Evolutionary conservation across 2,888 invertebrate species (phyloP).

Genomic region (Drosophila neoperkinsi): DNA sequence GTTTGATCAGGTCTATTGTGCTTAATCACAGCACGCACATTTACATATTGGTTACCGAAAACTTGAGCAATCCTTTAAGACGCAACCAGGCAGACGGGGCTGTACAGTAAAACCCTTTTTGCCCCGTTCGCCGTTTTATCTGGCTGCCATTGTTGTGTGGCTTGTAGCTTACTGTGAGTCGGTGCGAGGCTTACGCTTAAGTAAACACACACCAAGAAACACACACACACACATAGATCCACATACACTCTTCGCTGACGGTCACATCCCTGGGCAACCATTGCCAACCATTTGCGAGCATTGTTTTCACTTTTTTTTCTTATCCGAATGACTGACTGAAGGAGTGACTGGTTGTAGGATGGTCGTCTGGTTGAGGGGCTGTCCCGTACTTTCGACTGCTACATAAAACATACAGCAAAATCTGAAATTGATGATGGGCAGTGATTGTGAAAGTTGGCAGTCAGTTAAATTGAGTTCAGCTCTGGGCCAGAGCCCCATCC

Average conservation of each 20-base stretch:
- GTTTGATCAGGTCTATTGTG: constrained; percentile 61
- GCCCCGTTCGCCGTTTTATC: constrained; percentile 44
- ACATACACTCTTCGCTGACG: constrained; percentile 32
- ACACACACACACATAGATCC: constrained; percentile 20
- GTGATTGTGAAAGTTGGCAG: constrained; percentile 80
- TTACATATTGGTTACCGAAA: constrained; percentile 80
- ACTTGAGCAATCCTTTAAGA: constrained; percentile 81
- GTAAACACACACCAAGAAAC: constrained; percentile 72
- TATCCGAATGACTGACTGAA: constrained; percentile 24
- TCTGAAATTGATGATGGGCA: constrained; percentile 81
- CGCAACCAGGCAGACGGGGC: constrained; percentile 33
- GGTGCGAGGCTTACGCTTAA: constrained; percentile 72
- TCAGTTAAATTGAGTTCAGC: constrained; percentile 79
- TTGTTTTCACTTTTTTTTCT: constrained; percentile 75
- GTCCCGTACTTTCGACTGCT: constrained; percentile 49
- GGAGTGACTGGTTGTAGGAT: constrained; percentile 28
- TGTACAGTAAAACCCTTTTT: constrained; percentile 56
- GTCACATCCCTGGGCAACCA: constrained; percentile 63
- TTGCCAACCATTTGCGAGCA: constrained; percentile 69
- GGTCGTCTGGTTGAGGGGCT: constrained; percentile 13
- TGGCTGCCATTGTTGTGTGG: constrained; percentile 60
- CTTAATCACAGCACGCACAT: constrained; percentile 82
- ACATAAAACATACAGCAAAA: constrained; percentile 80
- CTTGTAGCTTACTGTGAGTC: constrained; percentile 55
- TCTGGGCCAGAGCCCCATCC: constrained; percentile 17